A percentile compares a stretch with the other conserved stretches of the same genome.
Conservation (phyloP, 1,140 invertebrate genomes). For the Daktulosphaira vitifoliae region DNA sequence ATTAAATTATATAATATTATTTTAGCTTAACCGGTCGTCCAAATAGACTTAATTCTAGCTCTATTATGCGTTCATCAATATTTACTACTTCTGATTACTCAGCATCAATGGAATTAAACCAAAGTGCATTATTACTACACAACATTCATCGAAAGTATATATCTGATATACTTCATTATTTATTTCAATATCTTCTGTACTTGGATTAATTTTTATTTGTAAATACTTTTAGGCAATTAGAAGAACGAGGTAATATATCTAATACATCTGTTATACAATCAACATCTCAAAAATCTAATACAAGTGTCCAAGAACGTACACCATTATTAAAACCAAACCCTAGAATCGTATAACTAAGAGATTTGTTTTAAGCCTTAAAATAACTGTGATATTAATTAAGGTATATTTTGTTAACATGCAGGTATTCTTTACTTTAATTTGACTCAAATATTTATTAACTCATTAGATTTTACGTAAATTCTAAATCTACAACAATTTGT, state of each 20-base stretch:
- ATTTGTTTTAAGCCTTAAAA: not conserved
- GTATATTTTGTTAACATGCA: not conserved
- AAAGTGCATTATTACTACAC: slow-evolving; percentile 18
- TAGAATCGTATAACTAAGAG: slow-evolving; percentile 1
- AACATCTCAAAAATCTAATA: not conserved
- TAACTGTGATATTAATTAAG: slow-evolving; percentile 32
- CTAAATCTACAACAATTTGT: not conserved
- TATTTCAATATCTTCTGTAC: not conserved
- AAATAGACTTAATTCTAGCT: slow-evolving; percentile 21
- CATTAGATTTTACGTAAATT: not conserved
- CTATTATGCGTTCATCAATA: slow-evolving; percentile 13
- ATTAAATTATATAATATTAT: not conserved
- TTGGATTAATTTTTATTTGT: not conserved
- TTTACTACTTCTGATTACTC: slow-evolving; percentile 5
- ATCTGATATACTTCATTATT: too few relatives aligned
- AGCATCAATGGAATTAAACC: slow-evolving; percentile 22
- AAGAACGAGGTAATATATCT: slow-evolving; percentile 1
- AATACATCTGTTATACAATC: not conserved
- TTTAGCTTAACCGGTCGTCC: slow-evolving; percentile 14
- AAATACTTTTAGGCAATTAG: slow-evolving; percentile 1
- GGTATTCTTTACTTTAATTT: not conserved
- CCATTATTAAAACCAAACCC: slow-evolving; percentile 3
- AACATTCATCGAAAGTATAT: slow-evolving; percentile 23
- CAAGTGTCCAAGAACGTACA: slow-evolving; percentile 12
- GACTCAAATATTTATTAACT: not conserved